These are phyloP conservation scores for Opisthocomus hoazin DNA, from an alignment of 2,113 vertebrate species.

Conservation along the genomic window DNA sequence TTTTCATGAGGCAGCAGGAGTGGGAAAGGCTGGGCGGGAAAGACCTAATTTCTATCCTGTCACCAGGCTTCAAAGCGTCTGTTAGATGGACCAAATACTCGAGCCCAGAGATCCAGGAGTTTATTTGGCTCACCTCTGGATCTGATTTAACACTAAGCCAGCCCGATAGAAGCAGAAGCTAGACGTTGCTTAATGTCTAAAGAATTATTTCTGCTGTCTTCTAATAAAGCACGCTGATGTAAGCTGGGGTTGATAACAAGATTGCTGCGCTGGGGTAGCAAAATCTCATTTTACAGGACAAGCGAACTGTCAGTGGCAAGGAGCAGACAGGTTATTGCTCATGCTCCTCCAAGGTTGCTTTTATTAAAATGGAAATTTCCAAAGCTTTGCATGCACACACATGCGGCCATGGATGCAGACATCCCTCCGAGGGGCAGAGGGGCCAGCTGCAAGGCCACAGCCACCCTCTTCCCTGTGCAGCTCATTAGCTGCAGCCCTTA, in stretches of 20 bases:
- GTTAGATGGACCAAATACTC: not conserved
- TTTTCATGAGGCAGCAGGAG: not conserved
- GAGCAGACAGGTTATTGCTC: slow-evolving; percentile 49
- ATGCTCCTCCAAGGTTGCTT: slow-evolving; percentile 43
- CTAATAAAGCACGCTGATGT: not conserved
- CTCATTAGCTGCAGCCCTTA: not conserved
- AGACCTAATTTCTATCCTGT: not conserved
- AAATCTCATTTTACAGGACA: slow-evolving; percentile 60
- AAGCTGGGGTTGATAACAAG: slow-evolving; percentile 1
- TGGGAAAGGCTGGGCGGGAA: not conserved
- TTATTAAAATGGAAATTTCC: slow-evolving; percentile 67
- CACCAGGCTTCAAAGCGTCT: not conserved
- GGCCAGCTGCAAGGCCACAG: not conserved
- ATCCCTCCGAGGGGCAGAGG: not conserved
- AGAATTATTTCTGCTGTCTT: slow-evolving; percentile 21
- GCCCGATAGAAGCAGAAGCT: not conserved
- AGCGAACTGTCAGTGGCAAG: slow-evolving; percentile 9
- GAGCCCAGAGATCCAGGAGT: not conserved
- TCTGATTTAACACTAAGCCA: not conserved
- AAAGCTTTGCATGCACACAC: not conserved
- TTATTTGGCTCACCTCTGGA: not conserved
- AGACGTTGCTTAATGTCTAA: not conserved
- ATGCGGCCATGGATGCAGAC: rapidly evolving
- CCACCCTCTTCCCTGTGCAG: not conserved
- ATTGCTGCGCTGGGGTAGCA: not conserved